Evolutionary conservation across 2,888 invertebrate genomes (phyloP).

Genomic region (Perdita meconis): DNA sequence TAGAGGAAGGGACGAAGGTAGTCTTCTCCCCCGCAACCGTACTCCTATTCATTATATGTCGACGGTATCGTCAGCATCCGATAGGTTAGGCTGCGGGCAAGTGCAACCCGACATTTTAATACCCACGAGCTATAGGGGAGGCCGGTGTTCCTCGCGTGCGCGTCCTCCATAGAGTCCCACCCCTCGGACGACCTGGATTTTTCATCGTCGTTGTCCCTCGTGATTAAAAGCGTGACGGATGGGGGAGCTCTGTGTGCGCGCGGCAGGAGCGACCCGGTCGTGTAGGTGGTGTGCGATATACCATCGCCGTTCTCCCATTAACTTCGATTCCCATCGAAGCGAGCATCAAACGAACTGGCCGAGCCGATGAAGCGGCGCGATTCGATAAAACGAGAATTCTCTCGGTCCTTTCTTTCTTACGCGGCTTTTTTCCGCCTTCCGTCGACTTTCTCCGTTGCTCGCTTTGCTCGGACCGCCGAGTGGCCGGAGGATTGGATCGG

Average conservation of each 20-base stretch:
- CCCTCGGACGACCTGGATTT: constrained; percentile 69
- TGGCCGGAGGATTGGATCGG: too few relatives aligned
- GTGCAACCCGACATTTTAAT: constrained; percentile 68
- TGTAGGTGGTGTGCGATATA: constrained; percentile 29
- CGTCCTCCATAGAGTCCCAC: constrained; percentile 84
- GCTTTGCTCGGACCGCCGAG: neutral
- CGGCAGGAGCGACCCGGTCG: constrained; percentile 14
- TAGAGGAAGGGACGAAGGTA: constrained; percentile 1
- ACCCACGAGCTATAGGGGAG: constrained; percentile 41
- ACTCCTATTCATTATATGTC: constrained; percentile 53
- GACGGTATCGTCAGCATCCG: constrained; percentile 50
- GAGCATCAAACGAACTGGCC: constrained; percentile 62
- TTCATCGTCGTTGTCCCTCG: constrained; percentile 60
- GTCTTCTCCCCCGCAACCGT: constrained; percentile 11
- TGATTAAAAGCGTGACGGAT: constrained; percentile 68
- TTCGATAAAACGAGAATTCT: constrained; percentile 58
- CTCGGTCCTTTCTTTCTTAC: constrained; percentile 17
- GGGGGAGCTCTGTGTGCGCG: constrained; percentile 24
- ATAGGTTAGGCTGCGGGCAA: constrained; percentile 46
- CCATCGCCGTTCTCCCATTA: constrained; percentile 57
- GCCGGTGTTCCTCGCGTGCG: constrained; percentile 85
- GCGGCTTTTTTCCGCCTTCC: neutral
- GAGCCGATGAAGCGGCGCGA: constrained; percentile 53
- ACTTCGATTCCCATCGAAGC: constrained; percentile 68
- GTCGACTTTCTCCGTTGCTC: constrained; percentile 13